A percentile compares a stretch with the other conserved stretches of the same genome.
Conservation (phyloP, 2,797 vertebrate species). For the Hippocampus kuda region DNA sequence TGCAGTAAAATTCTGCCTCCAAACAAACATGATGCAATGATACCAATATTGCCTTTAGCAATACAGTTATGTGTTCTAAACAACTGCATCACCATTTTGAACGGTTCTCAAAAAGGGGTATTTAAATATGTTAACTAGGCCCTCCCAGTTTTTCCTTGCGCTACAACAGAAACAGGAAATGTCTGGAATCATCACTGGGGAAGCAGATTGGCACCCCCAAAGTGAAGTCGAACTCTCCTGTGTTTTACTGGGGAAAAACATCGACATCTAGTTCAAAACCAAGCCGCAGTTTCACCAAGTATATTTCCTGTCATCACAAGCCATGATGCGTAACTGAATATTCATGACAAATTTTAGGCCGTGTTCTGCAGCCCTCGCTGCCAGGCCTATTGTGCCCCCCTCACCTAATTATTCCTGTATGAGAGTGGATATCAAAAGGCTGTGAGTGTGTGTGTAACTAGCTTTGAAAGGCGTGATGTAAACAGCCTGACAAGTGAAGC, state of each 20-base stretch:
- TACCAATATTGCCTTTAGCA: neutral
- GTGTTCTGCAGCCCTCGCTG: constrained; percentile 38
- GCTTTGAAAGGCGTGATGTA: constrained; percentile 48
- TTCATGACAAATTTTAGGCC: constrained; percentile 65
- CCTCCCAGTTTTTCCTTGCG: no score
- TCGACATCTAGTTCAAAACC: constrained; percentile 35
- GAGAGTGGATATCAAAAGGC: constrained; percentile 58
- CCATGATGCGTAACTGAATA: constrained; percentile 58
- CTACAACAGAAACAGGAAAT: no score
- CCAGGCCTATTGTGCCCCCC: constrained; percentile 54
- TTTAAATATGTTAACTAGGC: no score
- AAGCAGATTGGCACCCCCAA: no score
- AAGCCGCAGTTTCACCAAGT: constrained; percentile 28
- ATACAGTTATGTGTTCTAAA: no score
- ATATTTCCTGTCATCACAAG: constrained; percentile 39
- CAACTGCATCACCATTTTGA: no score
- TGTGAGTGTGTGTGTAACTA: constrained; percentile 31
- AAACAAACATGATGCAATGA: neutral
- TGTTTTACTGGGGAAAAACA: constrained; percentile 28
- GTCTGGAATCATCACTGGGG: no score
- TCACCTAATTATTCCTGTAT: constrained; percentile 58
- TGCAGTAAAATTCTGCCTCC: neutral
- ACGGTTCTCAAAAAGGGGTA: no score
- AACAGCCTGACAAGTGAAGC: constrained; percentile 27
- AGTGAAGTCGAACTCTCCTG: neutral